phyloP scores from a whole-genome alignment of 2,888 invertebrate species.

The Pycnomerus fuliginosus region DNA sequence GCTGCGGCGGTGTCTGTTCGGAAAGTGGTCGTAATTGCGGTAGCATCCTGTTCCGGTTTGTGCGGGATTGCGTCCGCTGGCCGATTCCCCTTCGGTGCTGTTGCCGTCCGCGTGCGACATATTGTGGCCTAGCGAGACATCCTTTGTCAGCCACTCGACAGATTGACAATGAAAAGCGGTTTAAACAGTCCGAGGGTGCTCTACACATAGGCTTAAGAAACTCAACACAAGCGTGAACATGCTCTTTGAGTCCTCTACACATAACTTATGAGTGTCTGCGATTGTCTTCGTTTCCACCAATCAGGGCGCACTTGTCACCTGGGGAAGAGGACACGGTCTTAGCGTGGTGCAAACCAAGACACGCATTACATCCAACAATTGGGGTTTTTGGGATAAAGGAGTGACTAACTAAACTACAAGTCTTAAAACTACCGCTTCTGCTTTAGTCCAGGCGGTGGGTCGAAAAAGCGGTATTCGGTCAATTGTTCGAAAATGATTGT shows the following conservation, averaged over 20 bases:
- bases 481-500: no score
- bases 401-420: no score
- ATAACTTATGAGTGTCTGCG: conserved; percentile 47
- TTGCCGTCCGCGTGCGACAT: conserved; percentile 86
- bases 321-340: conserved; percentile 61
- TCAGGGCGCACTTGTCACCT: conserved; percentile 82
- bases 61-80: conserved; percentile 62
- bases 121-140: conserved; percentile 94
- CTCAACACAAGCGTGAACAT: conserved; percentile 37
- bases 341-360: conserved; percentile 43
- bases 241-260: no score
- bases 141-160: conserved; percentile 22
- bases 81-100: conserved; percentile 70
- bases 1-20: conserved; percentile 55
- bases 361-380: no score
- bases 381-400: no score
- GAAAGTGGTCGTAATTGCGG: conserved; percentile 74
- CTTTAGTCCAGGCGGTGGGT: no score
- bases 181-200: conserved; percentile 25
- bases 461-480: no score
- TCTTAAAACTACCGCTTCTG: no score
- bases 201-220: conserved; percentile 22
- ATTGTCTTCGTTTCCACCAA: conserved; percentile 71
- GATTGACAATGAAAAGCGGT: conserved; percentile 1
- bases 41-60: conserved; percentile 77